Evolutionary conservation across 2,797 vertebrate species (phyloP), one percentile per base, ranked within the genome.

Genomic region (Onychomys leucogaster): DNA sequence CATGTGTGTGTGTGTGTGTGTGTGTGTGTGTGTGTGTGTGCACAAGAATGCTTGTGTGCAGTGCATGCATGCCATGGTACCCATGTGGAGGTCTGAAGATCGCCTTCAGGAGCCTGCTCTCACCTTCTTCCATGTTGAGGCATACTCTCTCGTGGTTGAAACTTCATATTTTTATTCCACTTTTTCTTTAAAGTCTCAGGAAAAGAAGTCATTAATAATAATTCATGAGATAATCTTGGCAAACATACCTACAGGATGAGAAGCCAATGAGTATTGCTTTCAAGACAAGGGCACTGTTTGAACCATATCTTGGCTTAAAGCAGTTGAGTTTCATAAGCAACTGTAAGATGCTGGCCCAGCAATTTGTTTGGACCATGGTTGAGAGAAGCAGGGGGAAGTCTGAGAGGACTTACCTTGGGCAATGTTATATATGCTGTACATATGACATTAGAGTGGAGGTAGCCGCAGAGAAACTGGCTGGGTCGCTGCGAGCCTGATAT

Each of bases 181-280:
- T 82, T 34, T 46, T 65, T 17, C 25, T 14, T 91, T 76, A 69
- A 87, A 77, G 32, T 85, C 59, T 43, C 23, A 29, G 41, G 61
- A 80, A 91, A 73, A 90, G 4, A 95, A 97, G 76, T 63, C 71
- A 59, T 91, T 88, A 65, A 90, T 5, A 34, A 77, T 61, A 92
- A 91, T 34, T 75, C 49, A 32, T 89, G 80, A 95, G 67, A 57
- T 46, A n/a, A 85, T 86, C 61, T 82, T 92, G 52, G 69, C 77
- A 69, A 94, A 43, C 34, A 61, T 86, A 75, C 25, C 55, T 65
- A 77, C 27, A 43, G 4, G 52, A 23, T 34, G 65, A 55, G 17
- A 96, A 87, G 29, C 76, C 19, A 61, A 78, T 75, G 11, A 76
- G 29, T 59, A 29, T 9, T 23, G 59, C 55, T 46, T 46, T 2